Base-by-base conservation (phyloP, 2,797 vertebrate genomes). In the Pyrrhura leucotis region DNA sequence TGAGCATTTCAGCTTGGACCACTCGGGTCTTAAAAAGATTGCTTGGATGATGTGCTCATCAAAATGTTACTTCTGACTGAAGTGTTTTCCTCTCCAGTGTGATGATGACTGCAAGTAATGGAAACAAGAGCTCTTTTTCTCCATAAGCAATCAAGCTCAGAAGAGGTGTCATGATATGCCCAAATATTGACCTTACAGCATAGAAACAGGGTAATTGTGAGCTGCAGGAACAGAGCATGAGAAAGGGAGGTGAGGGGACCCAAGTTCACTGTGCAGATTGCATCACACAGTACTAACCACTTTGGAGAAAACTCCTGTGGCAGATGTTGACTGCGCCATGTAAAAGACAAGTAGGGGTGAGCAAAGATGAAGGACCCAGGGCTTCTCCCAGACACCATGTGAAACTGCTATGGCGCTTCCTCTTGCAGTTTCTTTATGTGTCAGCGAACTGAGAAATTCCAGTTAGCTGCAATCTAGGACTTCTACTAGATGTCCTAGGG, bases 291-390 rank as follows among this genome's bases (percentile, higher is more conserved):
- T 45, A 37, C 16, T 72, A 51, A 33, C 21, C 16, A 3, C 42
- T 12, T 29, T 29, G 7, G 59, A 22, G 14, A 25, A 59, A 35
- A 7, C 42, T 79, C 20, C 50, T 0, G 0, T 7, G 31, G 18
- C 13, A 33, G 10, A 10, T 1, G 0, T 9, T n/a, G 13, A 39
- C 31, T 44, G 20, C 12, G 65, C 56, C 59, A n/a, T 54, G 28
- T 88, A 50, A 62, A 47, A 85, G 21, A 35, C 9, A 10, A 53
- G 5, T 31, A 50, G 45, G 14, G 13, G 10, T 51, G 17, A 85
- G 28, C 21, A 47, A 47, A 90, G 59, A 69, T 1, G 33, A 42
- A 37, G 13, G 44, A 50, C 7, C 9, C 20, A 63, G 47, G 28
- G 77, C 51, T 78, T 79, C 17, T 85, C 11, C 18, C 31, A 44